A percentile compares a stretch with the other conserved stretches of the same genome.
Evolutionary conservation across 2,797 vertebrate species (phyloP).

Genomic region (Enteromius anoplus): DNA sequence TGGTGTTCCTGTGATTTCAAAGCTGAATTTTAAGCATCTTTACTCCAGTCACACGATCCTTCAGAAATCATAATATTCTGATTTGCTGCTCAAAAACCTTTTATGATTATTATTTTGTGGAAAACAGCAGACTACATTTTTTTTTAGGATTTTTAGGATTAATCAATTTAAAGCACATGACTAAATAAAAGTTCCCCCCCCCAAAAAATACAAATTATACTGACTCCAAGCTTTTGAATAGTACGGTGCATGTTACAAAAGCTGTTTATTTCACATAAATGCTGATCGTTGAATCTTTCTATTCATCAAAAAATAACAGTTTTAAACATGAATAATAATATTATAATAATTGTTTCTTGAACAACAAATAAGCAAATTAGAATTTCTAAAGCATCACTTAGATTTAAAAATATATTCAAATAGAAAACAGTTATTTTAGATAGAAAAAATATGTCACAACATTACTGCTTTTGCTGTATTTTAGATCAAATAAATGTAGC

Average conservation of each 20-base stretch:
- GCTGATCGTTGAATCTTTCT: not conserved
- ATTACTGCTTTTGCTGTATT: not conserved
- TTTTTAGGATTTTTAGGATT: not conserved
- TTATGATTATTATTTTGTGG: not conserved
- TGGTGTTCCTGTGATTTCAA: not conserved
- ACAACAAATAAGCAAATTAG: not conserved
- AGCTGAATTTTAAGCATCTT: not conserved
- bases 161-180: not conserved
- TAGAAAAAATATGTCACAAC: not conserved
- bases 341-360: not conserved
- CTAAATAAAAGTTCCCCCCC: not conserved
- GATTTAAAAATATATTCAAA: not conserved
- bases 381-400: not conserved
- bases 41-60: too few relatives aligned
- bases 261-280: not conserved
- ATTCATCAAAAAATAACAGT: not conserved
- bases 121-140: not conserved
- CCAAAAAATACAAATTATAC: not conserved
- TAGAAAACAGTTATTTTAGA: not conserved
- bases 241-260: not conserved
- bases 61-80: not conserved
- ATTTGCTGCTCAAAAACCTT: not conserved
- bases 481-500: not conserved
- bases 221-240: not conserved
- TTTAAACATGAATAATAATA: not conserved